Conservation (phyloP, 2,888 invertebrate genomes). For the Ligdia adustata region DNA sequence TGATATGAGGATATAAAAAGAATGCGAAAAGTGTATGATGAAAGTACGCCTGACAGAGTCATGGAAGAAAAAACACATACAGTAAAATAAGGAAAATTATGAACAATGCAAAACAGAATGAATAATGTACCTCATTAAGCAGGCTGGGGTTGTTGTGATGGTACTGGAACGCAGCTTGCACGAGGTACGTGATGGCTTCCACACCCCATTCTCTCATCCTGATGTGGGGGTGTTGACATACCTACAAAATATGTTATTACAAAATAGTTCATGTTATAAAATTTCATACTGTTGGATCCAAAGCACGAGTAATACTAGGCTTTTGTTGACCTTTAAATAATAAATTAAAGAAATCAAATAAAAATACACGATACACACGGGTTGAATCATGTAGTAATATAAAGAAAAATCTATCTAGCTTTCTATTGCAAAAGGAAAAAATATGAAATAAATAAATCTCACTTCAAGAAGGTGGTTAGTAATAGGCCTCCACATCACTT, state of each 20-base stretch:
- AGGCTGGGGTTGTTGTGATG: slow-evolving; percentile 92
- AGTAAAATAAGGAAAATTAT: too few species aligned
- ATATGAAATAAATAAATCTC: slow-evolving; percentile 26
- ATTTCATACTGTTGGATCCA: too few species aligned
- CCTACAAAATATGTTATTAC: too few species aligned
- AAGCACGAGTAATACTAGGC: too few species aligned
- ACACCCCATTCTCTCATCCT: slow-evolving; percentile 99
- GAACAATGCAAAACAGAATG: too few species aligned
- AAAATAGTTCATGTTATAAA: too few species aligned
- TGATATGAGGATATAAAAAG: not conserved
- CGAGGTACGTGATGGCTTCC: slow-evolving; percentile 96
- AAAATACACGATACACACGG: too few species aligned
- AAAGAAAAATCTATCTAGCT: too few species aligned
- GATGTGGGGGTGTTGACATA: slow-evolving; percentile 96
- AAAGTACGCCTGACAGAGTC: not conserved
- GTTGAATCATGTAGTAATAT: too few species aligned
- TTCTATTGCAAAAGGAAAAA: not conserved
- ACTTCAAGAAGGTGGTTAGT: slow-evolving; percentile 98
- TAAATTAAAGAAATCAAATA: too few species aligned
- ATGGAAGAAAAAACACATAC: too few species aligned
- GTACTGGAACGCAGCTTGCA: slow-evolving; percentile 94
- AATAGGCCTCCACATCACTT: slow-evolving; percentile 97
- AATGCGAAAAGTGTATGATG: not conserved
- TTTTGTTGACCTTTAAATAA: too few species aligned
- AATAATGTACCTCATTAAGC: slow-evolving; percentile 89